These are phyloP conservation scores for Helobdella robusta DNA, from an alignment of 2,888 invertebrate species.

Conservation along the genomic window DNA sequence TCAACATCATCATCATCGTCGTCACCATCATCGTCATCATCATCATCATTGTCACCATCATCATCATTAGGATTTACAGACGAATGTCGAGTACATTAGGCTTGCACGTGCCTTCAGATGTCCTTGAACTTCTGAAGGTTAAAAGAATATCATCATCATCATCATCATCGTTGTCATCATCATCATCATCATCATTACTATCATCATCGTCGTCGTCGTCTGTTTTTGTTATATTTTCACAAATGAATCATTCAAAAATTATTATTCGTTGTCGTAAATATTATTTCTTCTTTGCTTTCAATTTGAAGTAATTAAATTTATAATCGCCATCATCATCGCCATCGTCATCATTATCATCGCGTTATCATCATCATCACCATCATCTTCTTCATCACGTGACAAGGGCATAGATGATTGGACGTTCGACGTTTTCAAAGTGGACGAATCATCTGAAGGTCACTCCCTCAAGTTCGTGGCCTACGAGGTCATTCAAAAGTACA, in stretches of 20 bases:
- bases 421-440: slow-evolving; percentile 81
- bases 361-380: neutral
- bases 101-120: slow-evolving; percentile 77
- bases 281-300: no score
- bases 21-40: slow-evolving; percentile 10
- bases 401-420: slow-evolving; percentile 74
- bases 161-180: neutral
- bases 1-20: neutral
- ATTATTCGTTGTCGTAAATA: no score
- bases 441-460: slow-evolving; percentile 72
- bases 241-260: no score
- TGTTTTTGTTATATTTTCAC: no score
- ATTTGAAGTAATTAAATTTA: no score
- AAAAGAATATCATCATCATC: slow-evolving; percentile 31
- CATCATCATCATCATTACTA: neutral
- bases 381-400: slow-evolving; percentile 4
- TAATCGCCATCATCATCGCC: slow-evolving; percentile 9
- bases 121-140: slow-evolving; percentile 75
- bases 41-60: slow-evolving; percentile 2
- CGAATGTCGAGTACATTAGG: slow-evolving; percentile 57
- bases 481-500: slow-evolving; percentile 84
- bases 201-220: slow-evolving; percentile 14
- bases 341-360: slow-evolving; percentile 8
- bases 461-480: slow-evolving; percentile 85
- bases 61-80: slow-evolving; percentile 60